Base-by-base conservation (phyloP, 1,140 invertebrate species). In the Atta texana region DNA sequence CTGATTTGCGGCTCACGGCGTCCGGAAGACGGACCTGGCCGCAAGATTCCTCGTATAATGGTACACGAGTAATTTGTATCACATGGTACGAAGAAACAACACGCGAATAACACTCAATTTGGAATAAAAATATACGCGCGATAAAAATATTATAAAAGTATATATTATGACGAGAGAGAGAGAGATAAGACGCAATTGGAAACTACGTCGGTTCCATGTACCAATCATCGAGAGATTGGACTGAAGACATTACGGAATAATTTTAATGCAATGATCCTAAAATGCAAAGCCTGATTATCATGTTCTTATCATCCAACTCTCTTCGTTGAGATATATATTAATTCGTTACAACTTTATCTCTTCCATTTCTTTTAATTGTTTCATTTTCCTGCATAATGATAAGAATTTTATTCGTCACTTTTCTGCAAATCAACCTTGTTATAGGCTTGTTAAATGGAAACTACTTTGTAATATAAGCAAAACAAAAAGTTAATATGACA, bases 1-100 rank as follows among this genome's bases (percentile, higher is more conserved):
- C 91, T 92, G 89, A 92, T 92, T 91, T 64, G 87, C 81, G 71
- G 77, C 88, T 87, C 86, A 87, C 88, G 85, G 68, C 69, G 87
- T 55, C 57, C 84, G 80, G 78, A 90, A 86, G 74, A 89, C 57
- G 31, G 51, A 71, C 28, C 28, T 8, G 21, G 14, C 31, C 39
- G 1, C 31, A 8, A 24, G 71, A 53, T 39, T 76, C 24, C 28
- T n/a, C 59, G 12, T 72, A 55, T 55, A n/a, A n/a, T 4, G 44
- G 44, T n/a, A n/a, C 28, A 14, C 74, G 53, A 55, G 66, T 72
- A 82, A 82, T 90, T 90, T 90, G 88, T 89, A 75, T 72, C 69
- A 55, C 39, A 24, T 61, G 18, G 24, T 61, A 61, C 55, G 55
- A 75, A 61, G 80, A 75, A 61, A 49, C 44, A 55, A 84, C 72